Conservation (phyloP, 1,140 invertebrate genomes). For the Drosophila busckii region DNA sequence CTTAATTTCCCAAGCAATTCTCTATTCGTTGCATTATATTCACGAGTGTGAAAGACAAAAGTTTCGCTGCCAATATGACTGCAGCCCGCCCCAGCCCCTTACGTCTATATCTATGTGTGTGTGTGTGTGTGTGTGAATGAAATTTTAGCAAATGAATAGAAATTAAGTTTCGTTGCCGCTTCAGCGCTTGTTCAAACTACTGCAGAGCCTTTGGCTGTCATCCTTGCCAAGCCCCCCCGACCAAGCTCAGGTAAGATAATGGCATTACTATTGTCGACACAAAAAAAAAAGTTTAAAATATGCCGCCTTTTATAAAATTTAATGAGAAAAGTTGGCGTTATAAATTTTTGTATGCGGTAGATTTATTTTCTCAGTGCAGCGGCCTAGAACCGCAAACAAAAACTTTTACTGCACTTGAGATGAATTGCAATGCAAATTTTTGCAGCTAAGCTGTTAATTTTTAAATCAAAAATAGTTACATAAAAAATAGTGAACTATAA, state of each 20-base stretch:
- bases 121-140: conserved; percentile 44
- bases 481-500: too few species aligned
- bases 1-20: conserved; percentile 73
- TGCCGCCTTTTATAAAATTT: conserved; percentile 77
- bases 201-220: conserved; percentile 39
- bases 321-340: conserved; percentile 75
- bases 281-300: conserved; percentile 77
- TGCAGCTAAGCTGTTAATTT: too few species aligned
- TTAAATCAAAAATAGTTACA: too few species aligned
- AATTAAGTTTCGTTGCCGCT: conserved; percentile 73
- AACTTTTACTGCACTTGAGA: background rate
- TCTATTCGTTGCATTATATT: conserved; percentile 69
- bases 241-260: conserved; percentile 59
- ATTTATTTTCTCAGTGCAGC: conserved; percentile 63
- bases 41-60: conserved; percentile 68
- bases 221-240: background rate
- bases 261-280: conserved; percentile 70
- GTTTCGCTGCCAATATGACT: conserved; percentile 74
- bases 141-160: conserved; percentile 75
- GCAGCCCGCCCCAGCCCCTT: conserved; percentile 8
- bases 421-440: background rate
- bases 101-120: background rate
- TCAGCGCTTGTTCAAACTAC: conserved; percentile 58
- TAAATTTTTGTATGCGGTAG: conserved; percentile 75
- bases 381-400: conserved; percentile 7